A percentile compares a stretch with the other conserved stretches of the same genome.
Evolutionary conservation across 2,888 invertebrate genomes (phyloP).

Genomic region (Lucinisca nassula): DNA sequence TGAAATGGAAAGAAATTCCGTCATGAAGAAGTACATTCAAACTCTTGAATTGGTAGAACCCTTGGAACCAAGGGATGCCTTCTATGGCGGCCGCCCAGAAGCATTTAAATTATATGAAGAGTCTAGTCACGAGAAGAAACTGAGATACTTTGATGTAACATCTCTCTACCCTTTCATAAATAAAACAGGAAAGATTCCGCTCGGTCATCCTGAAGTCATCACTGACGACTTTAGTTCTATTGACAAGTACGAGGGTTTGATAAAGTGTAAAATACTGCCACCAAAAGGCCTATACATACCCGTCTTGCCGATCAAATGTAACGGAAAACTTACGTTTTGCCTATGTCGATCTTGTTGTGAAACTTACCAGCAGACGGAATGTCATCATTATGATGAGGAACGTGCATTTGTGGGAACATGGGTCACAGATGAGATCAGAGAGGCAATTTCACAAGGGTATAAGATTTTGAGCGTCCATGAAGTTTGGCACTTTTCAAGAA

Average conservation of each 20-base stretch:
- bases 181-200: constrained; percentile 70
- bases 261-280: constrained; percentile 75
- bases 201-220: too few relatives aligned
- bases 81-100: constrained; percentile 76
- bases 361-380: constrained; percentile 29
- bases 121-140: constrained; percentile 56
- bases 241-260: constrained; percentile 74
- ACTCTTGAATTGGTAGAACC: constrained; percentile 45
- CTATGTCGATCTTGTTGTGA: too few relatives aligned
- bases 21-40: constrained; percentile 52
- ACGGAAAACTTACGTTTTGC: too few relatives aligned
- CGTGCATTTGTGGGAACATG: constrained; percentile 50
- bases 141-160: constrained; percentile 72
- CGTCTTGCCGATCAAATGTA: too few relatives aligned
- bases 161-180: constrained; percentile 76
- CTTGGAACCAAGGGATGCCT: constrained; percentile 75
- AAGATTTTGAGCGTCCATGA: constrained; percentile 44
- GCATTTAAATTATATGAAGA: constrained; percentile 72
- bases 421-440: constrained; percentile 24
- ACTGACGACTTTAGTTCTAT: constrained; percentile 68
- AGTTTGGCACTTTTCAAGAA: constrained; percentile 56
- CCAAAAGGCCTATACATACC: constrained; percentile 80
- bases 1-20: constrained; percentile 43
- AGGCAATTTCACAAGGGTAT: constrained; percentile 44
- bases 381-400: constrained; percentile 30